These are phyloP conservation scores for Copidosoma floridanum DNA, from an alignment of 1,140 invertebrate genomes.

Conservation along the genomic window DNA sequence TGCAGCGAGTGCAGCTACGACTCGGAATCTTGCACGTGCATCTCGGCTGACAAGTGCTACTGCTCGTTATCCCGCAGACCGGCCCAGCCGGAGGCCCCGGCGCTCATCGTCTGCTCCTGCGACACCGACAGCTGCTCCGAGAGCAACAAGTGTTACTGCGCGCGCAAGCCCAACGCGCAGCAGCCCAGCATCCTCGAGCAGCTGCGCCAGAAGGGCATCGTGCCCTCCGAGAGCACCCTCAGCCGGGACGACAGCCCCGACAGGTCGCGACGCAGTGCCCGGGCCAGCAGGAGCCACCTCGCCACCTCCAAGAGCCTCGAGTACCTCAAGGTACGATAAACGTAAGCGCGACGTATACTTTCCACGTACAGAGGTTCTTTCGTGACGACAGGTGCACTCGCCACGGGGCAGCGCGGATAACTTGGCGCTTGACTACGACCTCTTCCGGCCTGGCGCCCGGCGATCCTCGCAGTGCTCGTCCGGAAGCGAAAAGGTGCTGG, in stretches of 20 bases:
- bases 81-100: constrained; percentile 4
- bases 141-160: constrained; percentile 86
- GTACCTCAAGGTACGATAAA: constrained; percentile 55
- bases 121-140: constrained; percentile 85
- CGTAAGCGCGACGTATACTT: no score
- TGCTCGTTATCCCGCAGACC: constrained; percentile 60
- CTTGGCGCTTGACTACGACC: constrained; percentile 70
- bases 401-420: constrained; percentile 59
- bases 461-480: constrained; percentile 41
- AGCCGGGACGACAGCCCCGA: constrained; percentile 46
- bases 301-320: constrained; percentile 62
- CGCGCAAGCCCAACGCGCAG: constrained; percentile 41
- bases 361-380: no score
- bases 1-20: constrained; percentile 84
- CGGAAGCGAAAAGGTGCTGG: constrained; percentile 54
- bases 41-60: constrained; percentile 74
- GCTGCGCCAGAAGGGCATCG: constrained; percentile 57
- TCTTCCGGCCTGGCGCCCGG: constrained; percentile 58
- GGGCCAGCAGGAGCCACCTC: constrained; percentile 33
- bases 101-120: constrained; percentile 63
- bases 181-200: constrained; percentile 56
- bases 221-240: constrained; percentile 56
- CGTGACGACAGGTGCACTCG: constrained; percentile 33
- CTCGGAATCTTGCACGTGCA: constrained; percentile 74
- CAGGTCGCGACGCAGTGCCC: constrained; percentile 32